A percentile compares a stretch with the other conserved stretches of the same genome.
phyloP scores from a whole-genome alignment of 2,113 vertebrate species.

The Chrysemys picta region DNA sequence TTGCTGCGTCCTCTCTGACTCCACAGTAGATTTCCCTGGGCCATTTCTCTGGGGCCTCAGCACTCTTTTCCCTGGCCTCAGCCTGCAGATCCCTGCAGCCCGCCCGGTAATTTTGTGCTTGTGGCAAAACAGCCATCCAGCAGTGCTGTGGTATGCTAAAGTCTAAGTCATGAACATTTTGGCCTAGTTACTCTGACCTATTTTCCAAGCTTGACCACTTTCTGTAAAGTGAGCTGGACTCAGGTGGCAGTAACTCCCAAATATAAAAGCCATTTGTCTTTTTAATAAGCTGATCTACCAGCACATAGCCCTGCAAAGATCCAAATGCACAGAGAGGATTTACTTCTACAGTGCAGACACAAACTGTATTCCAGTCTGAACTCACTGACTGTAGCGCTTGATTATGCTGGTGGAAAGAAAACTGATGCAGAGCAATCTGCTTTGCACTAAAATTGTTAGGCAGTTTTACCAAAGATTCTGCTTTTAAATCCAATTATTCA shows the following conservation, averaged over 20 bases:
- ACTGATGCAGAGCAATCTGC: not conserved
- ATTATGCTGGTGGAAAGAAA: not conserved
- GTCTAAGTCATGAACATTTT: not conserved
- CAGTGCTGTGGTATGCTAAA: too few relatives aligned
- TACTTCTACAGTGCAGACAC: not conserved
- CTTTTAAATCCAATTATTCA: not conserved
- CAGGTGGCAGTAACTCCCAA: not conserved
- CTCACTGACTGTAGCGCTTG: fast-evolving
- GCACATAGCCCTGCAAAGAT: not conserved
- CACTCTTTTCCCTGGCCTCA: too few relatives aligned
- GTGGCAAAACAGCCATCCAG: not conserved
- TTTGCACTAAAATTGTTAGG: not conserved
- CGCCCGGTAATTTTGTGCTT: not conserved
- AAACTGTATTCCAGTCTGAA: not conserved
- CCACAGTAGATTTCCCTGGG: too few relatives aligned
- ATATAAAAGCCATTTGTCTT: not conserved
- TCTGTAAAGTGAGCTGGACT: not conserved
- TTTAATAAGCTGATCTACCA: not conserved
- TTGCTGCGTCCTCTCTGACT: too few relatives aligned
- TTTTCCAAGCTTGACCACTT: not conserved
- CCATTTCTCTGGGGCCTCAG: too few relatives aligned
- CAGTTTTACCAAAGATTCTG: not conserved
- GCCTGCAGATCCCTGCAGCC: too few relatives aligned
- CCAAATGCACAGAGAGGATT: not conserved
- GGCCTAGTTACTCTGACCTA: not conserved